Base-by-base conservation (phyloP, 2,888 invertebrate genomes). In the Luffia ferchaultella region DNA sequence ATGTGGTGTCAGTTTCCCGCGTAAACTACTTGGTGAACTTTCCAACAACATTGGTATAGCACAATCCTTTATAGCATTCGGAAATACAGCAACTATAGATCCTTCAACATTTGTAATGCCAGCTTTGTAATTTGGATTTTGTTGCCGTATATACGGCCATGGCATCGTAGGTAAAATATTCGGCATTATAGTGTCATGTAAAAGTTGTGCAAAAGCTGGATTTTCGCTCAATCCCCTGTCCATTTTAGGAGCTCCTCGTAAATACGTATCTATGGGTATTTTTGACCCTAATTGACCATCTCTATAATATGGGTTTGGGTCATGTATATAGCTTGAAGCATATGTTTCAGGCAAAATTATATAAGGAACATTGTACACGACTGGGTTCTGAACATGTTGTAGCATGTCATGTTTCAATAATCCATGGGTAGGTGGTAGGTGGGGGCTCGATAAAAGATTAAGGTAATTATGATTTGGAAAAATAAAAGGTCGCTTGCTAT, bases 121-220 rank as follows among this genome's bases (percentile, higher is more conserved):
- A n/a, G n/a, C n/a, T n/a, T n/a, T n/a, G n/a, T n/a, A n/a, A n/a
- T n/a, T n/a, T n/a, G n/a, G n/a, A 30, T 30, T 12, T 30, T 12
- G 30, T 12, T 30, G 30, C 12, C 30, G 30, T 7, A 12, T 30
- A 52, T 63, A 69, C 1, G 73, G 70, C 1, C 68, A 59, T 3
- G 69, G 59, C 77, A 82, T 80, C 1, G 72, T 76, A 2, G 82
- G 82, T 46, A 82, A 53, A 42, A 78, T 64, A 52, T 80, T 82
- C 18, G 69, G 69, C 58, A 82, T 64, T 30, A 71, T 68, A 1
- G 73, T 66, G 18, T 74, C 73, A 50, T 75, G 67, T 7, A 60
- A 53, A 20, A 79, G 57, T 20, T 76, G 67, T 2, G 67, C 62
- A 54, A 73, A 51, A 5, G 30, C 30, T 30, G 12, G 12, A 30